Evolutionary conservation across 2,888 invertebrate species (phyloP).

Genomic region (Amblyjoppa fuscipennis): DNA sequence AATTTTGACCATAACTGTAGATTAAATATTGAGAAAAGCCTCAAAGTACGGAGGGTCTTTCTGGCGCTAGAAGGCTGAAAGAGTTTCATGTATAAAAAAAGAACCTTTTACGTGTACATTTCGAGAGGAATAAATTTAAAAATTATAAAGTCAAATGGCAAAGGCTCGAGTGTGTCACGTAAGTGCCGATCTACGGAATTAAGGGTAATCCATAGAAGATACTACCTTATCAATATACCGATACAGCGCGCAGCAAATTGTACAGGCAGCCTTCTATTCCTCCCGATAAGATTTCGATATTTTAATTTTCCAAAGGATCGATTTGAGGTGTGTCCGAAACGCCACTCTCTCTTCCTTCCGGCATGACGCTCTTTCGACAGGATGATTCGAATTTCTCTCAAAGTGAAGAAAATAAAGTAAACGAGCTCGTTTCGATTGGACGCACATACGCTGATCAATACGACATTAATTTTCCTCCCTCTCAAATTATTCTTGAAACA

Average conservation of each 20-base stretch:
- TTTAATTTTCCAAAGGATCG: neutral
- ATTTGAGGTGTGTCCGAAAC: neutral
- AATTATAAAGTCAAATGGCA: neutral
- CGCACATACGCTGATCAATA: constrained; percentile 80
- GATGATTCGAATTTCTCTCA: neutral
- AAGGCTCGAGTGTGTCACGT: neutral
- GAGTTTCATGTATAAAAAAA: too few relatives aligned
- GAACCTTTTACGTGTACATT: neutral
- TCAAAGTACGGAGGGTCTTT: too few relatives aligned
- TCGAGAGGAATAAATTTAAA: neutral
- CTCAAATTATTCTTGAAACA: constrained; percentile 75
- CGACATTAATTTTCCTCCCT: constrained; percentile 67
- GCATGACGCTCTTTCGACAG: neutral
- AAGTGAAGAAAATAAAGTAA: neutral
- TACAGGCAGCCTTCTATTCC: neutral
- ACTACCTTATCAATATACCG: neutral
- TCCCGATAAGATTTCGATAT: neutral
- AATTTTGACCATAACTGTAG: too few relatives aligned
- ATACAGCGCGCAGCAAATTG: neutral
- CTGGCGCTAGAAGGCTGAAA: too few relatives aligned
- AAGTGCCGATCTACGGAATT: neutral
- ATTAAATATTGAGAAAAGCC: too few relatives aligned
- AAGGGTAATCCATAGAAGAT: neutral
- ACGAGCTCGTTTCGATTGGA: constrained; percentile 74
- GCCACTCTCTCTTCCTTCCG: neutral